Conservation (phyloP, 1,140 invertebrate genomes). For the Mycetomoellerius zeteki region DNA sequence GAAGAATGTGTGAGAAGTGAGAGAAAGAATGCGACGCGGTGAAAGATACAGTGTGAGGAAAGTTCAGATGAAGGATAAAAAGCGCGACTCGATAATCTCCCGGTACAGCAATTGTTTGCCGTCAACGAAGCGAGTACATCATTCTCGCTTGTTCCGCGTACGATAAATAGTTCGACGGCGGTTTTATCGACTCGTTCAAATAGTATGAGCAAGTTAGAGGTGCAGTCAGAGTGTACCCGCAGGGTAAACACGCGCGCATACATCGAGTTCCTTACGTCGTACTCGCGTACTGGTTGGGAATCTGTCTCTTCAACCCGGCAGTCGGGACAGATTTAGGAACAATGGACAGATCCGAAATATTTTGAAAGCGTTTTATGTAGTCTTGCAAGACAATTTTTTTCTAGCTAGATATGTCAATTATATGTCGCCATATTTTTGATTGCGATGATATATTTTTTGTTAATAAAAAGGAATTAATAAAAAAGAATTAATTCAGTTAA, state of each 20-base stretch:
- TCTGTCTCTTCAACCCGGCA: slow-evolving; percentile 52
- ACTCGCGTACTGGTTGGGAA: slow-evolving; percentile 50
- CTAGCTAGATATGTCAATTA: neutral
- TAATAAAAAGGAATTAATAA: neutral
- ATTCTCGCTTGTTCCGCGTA: slow-evolving; percentile 66
- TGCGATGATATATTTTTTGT: neutral
- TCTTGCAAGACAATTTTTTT: neutral
- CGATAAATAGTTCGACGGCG: slow-evolving; percentile 79
- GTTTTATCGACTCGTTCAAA: slow-evolving; percentile 82
- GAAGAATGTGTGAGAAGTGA: slow-evolving; percentile 34
- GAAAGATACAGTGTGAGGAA: slow-evolving; percentile 25
- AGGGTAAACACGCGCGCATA: slow-evolving; percentile 74
- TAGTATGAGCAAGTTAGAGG: slow-evolving; percentile 77
- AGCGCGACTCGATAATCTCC: slow-evolving; percentile 76
- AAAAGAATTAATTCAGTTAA: neutral
- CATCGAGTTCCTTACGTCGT: slow-evolving; percentile 65
- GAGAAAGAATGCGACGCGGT: neutral
- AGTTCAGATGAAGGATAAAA: slow-evolving; percentile 7
- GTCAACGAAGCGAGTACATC: neutral
- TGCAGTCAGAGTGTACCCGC: slow-evolving; percentile 63
- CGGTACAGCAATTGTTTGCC: slow-evolving; percentile 66
- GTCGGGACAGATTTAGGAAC: slow-evolving; percentile 15
- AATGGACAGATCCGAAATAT: neutral
- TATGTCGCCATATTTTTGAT: neutral
- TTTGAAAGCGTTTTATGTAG: neutral